Percentiles rank a stretch among this genome's conserved stretches.
Evolutionary conservation across 2,888 invertebrate genomes (phyloP).

Genomic region (Heliconius ethilla): DNA sequence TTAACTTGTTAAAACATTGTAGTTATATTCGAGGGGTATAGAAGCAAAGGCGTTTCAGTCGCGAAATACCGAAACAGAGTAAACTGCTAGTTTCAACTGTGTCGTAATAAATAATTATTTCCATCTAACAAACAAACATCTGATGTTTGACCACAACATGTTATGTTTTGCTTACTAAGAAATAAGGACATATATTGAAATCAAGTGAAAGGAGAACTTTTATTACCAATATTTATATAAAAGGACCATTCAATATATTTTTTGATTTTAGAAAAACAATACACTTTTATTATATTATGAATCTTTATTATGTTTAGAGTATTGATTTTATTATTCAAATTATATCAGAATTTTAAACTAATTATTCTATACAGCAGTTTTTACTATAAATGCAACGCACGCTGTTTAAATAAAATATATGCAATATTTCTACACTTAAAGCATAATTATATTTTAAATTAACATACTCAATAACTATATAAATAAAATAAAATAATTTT

Average conservation of each 20-base stretch:
- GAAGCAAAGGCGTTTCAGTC: too few species aligned
- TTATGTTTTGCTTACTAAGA: background rate
- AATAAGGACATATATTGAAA: background rate
- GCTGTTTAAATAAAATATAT: slow-evolving; percentile 33
- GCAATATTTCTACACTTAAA: slow-evolving; percentile 38
- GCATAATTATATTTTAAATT: slow-evolving; percentile 37
- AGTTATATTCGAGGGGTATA: slow-evolving; percentile 41
- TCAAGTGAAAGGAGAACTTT: background rate
- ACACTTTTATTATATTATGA: slow-evolving; percentile 3
- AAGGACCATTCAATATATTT: slow-evolving; percentile 15
- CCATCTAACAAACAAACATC: too few species aligned
- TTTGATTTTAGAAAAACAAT: background rate
- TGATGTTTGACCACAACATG: background rate
- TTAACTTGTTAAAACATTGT: slow-evolving; percentile 64
- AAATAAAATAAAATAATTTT: slow-evolving; percentile 38
- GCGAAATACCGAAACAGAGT: too few species aligned
- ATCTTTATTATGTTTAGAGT: background rate
- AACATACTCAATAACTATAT: slow-evolving; percentile 29
- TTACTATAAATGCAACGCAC: slow-evolving; percentile 28
- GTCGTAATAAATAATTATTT: too few species aligned
- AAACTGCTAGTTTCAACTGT: too few species aligned
- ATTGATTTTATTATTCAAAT: background rate
- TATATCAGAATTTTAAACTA: background rate
- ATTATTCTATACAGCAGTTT: slow-evolving; percentile 6
- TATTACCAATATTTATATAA: slow-evolving; percentile 23